phyloP scores from a whole-genome alignment of 2,113 vertebrate species.

The Periophthalmodon schlosseri region DNA sequence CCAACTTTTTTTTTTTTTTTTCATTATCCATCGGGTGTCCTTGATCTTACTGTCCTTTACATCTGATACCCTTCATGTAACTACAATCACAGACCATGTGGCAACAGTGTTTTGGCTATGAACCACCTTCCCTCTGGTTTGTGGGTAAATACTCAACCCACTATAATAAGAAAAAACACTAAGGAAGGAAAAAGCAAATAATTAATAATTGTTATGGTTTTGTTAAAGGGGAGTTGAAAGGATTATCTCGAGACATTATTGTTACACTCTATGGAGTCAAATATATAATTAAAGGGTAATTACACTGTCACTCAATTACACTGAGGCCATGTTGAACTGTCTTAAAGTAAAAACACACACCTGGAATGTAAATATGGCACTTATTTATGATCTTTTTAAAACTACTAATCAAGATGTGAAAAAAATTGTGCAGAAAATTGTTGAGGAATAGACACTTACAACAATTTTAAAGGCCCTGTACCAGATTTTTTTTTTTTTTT shows the following conservation, averaged over 20 bases:
- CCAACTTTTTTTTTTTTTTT: no score
- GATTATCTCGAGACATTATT: not conserved
- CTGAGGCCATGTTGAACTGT: not conserved
- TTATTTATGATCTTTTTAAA: not conserved
- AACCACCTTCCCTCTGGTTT: constrained; percentile 19
- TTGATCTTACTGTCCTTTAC: no score
- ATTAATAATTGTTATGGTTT: not conserved
- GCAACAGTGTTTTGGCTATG: no score
- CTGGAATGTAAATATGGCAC: not conserved
- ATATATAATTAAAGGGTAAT: not conserved
- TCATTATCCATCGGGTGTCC: no score
- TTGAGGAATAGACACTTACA: not conserved
- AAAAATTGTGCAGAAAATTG: not conserved
- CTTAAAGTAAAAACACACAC: not conserved
- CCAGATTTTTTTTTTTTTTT: no score
- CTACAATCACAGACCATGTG: no score
- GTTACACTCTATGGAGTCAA: not conserved
- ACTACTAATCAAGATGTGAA: not conserved
- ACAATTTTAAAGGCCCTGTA: not conserved
- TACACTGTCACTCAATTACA: not conserved
- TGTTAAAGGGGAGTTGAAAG: not conserved
- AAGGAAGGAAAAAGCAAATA: not conserved
- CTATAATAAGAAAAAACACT: not conserved
- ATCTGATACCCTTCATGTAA: no score
- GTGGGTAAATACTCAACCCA: no score